Percentiles rank a stretch among this genome's conserved stretches.
Evolutionary conservation across 53 echinoderm and acorn worm species (phyloP).

Genomic region (Antedon mediterranea): DNA sequence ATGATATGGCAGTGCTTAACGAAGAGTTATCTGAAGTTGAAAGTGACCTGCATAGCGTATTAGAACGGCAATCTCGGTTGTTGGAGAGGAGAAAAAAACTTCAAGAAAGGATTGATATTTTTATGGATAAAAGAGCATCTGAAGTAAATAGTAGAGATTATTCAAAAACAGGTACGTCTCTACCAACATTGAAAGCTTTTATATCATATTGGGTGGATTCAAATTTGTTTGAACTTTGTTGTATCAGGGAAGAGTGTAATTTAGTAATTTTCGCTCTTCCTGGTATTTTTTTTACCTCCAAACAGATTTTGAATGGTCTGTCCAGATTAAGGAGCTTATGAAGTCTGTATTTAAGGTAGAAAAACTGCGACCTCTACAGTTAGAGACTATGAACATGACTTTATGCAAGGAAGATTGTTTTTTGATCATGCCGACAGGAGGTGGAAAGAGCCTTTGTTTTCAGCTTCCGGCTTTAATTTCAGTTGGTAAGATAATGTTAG

Average conservation of each 20-base stretch:
- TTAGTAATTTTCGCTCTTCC: no score
- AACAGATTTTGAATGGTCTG: slow-evolving; percentile 74
- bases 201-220: no score
- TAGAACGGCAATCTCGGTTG: slow-evolving; percentile 44
- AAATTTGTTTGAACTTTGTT: no score
- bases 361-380: slow-evolving; percentile 54
- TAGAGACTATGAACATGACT: slow-evolving; percentile 78
- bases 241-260: no score
- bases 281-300: neutral
- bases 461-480: slow-evolving; percentile 75
- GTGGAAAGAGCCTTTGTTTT: slow-evolving; percentile 89
- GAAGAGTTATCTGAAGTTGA: slow-evolving; percentile 37
- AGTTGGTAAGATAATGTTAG: no score
- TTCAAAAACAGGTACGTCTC: slow-evolving; percentile 33
- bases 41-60: slow-evolving; percentile 29
- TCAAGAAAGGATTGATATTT: slow-evolving; percentile 35
- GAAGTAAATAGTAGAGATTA: slow-evolving; percentile 40
- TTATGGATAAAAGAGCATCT: slow-evolving; percentile 29
- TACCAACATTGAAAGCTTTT: no score
- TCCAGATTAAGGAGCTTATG: slow-evolving; percentile 37
- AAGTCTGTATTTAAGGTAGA: slow-evolving; percentile 54
- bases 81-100: slow-evolving; percentile 45
- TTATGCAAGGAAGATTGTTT: slow-evolving; percentile 63
- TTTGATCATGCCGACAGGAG: slow-evolving; percentile 92
- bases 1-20: slow-evolving; percentile 21